Base-by-base conservation (phyloP, 2,113 vertebrate genomes). In the Trachemys scripta region DNA sequence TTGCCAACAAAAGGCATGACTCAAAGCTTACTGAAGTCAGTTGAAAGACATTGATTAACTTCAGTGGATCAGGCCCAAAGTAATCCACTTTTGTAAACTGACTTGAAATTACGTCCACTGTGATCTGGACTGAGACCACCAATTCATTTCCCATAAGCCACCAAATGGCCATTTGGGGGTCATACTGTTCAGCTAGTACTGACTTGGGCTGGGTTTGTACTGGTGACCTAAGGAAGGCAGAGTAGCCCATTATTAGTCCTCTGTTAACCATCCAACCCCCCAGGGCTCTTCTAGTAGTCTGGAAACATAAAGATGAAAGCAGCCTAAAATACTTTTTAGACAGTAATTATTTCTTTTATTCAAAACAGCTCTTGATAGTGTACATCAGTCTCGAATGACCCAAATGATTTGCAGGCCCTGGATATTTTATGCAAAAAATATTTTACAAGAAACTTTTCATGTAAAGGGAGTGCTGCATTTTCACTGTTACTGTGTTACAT, bases 321-420 rank as follows among this genome's bases (percentile, higher is more conserved):
- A 62, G 57, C 76, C 31, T 81, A 89, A 79, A 35, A 84, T 45
- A 82, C 49, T 93, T 76, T 84, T 95, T 82, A 94, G 88, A 95
- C 95, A 87, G 81, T 38, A 82, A 53, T 89, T 85, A 92, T 94
- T 22, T 75, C 88, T 35, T 94, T 94, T 90, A 82, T 86, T 96
- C 91, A 89, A 90, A 97, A 80, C 35, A 95, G 62, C 84, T 88
- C 85, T 93, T 54, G 95, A 8, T 85, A 84, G 78, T 76, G 72
- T 79, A 88, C 85, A 24, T 4, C 87, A 62, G 65, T 59, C 89
- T 92, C 49, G 72, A 94, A 88, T 51, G 38, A 65, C 57, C 57
- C 49, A 72, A 89, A 82, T 1, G 6, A 57, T 92, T 90, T 90
- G 45, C 91, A 92, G 53, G 35, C 75, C 80, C 42, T 93, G 95